These are phyloP conservation scores for Oreochromis spilurus DNA, from an alignment of 2,113 vertebrate species.

Conservation along the genomic window DNA sequence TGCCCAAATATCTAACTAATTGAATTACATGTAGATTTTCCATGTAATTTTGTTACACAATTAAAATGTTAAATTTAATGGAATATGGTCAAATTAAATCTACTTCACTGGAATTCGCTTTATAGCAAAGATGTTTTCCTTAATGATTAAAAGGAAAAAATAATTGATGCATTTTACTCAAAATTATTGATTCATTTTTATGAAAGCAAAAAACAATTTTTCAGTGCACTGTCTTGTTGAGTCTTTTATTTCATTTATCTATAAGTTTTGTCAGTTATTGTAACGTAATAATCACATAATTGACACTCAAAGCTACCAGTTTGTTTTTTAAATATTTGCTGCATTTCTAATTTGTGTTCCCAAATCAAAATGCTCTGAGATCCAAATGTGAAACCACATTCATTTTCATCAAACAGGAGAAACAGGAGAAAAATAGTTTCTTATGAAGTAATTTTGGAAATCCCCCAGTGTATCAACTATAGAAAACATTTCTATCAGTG, in stretches of 20 bases:
- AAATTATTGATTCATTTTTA: background rate
- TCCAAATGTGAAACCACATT: background rate
- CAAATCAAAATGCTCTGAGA: background rate
- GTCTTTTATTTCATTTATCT: background rate
- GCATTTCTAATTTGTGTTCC: background rate
- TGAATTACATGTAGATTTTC: background rate
- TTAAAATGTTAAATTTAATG: background rate
- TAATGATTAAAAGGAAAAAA: background rate
- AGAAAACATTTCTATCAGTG: background rate
- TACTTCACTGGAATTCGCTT: fast-evolving
- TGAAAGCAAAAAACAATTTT: background rate
- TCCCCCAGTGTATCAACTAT: background rate
- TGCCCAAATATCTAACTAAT: background rate
- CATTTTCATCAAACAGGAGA: background rate
- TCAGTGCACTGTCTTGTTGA: background rate
- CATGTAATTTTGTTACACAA: background rate
- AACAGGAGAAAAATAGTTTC: background rate
- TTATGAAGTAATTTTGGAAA: background rate
- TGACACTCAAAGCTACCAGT: background rate
- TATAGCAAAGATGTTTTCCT: background rate
- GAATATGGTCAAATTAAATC: too few relatives aligned
- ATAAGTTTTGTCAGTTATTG: background rate
- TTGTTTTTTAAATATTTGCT: background rate
- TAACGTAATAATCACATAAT: background rate
- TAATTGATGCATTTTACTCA: background rate